Percentiles rank a stretch among this genome's conserved stretches.
Evolutionary conservation across 2,113 vertebrate species (phyloP).

Genomic region (Trematomus loennbergii): DNA sequence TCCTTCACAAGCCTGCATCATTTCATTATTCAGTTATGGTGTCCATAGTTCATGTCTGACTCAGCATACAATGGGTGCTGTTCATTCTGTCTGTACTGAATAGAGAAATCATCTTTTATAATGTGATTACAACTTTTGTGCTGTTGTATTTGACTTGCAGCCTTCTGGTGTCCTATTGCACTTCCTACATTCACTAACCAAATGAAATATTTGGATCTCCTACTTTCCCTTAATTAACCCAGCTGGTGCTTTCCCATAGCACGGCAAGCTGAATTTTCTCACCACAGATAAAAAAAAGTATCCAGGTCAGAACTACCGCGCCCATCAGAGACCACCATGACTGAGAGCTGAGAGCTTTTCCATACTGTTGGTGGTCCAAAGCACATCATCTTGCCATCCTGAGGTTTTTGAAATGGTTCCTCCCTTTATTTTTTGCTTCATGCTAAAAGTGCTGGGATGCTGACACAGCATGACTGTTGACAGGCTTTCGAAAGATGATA

Average conservation of each 20-base stretch:
- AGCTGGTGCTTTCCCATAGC: conserved; percentile 27
- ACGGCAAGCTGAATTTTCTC: conserved; percentile 31
- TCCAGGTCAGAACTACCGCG: conserved; percentile 31
- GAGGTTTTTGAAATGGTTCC: conserved; percentile 1
- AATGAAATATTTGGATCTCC: conserved; percentile 36
- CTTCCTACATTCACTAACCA: conserved; percentile 3
- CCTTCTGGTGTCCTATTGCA: neutral
- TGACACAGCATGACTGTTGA: neutral
- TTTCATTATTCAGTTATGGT: conserved; percentile 24
- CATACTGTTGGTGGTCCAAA: conserved; percentile 51
- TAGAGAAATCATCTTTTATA: neutral
- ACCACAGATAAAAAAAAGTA: conserved; percentile 28
- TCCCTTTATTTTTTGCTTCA: neutral
- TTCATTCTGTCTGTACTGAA: neutral
- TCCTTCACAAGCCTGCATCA: neutral
- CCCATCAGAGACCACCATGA: conserved; percentile 44
- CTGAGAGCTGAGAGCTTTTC: conserved; percentile 47
- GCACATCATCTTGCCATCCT: conserved; percentile 14
- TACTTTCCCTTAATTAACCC: conserved; percentile 27
- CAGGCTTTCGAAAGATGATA: conserved; percentile 1
- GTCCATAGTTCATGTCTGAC: conserved; percentile 15
- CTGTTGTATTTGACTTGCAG: neutral
- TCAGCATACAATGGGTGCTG: neutral
- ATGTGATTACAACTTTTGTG: neutral
- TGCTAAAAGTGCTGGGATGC: neutral